phyloP scores from a whole-genome alignment of 2,113 vertebrate genomes.

The Nipponia nippon region DNA sequence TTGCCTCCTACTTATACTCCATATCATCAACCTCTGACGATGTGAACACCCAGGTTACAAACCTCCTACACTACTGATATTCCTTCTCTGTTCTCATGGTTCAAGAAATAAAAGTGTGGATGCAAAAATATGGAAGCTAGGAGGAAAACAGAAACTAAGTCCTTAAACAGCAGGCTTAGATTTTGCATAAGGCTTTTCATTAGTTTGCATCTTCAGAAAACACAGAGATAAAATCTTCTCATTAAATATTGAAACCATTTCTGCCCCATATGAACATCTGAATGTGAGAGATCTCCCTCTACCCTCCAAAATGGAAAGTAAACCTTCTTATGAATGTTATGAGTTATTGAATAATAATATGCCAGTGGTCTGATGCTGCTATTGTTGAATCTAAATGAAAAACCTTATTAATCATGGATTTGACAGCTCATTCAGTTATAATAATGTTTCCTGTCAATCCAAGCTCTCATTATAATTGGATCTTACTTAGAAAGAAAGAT shows the following conservation, averaged over 20 bases:
- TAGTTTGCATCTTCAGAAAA: not conserved
- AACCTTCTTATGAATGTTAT: not conserved
- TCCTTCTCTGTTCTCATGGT: not conserved
- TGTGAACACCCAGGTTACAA: not conserved
- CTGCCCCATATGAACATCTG: not conserved
- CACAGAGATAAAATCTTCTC: not conserved
- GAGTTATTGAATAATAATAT: slow-evolving; percentile 59
- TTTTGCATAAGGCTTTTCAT: not conserved
- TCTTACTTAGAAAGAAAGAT: slow-evolving; percentile 60
- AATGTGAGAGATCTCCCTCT: not conserved
- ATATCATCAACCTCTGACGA: not conserved
- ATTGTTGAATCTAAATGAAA: slow-evolving; percentile 68
- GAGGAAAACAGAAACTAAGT: not conserved
- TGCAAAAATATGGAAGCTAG: not conserved
- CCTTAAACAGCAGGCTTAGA: not conserved
- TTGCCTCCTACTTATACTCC: not conserved
- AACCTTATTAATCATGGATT: slow-evolving; percentile 71
- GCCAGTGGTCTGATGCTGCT: slow-evolving; percentile 1
- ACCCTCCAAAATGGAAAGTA: not conserved
- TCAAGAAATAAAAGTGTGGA: not conserved
- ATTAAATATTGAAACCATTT: slow-evolving; percentile 18
- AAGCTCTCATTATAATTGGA: slow-evolving; percentile 65
- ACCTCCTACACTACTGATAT: not conserved
- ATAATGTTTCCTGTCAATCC: slow-evolving; percentile 66
- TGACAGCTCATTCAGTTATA: slow-evolving; percentile 68